phyloP scores from a whole-genome alignment of 2,113 vertebrate genomes.

The Oenanthe melanoleuca region DNA sequence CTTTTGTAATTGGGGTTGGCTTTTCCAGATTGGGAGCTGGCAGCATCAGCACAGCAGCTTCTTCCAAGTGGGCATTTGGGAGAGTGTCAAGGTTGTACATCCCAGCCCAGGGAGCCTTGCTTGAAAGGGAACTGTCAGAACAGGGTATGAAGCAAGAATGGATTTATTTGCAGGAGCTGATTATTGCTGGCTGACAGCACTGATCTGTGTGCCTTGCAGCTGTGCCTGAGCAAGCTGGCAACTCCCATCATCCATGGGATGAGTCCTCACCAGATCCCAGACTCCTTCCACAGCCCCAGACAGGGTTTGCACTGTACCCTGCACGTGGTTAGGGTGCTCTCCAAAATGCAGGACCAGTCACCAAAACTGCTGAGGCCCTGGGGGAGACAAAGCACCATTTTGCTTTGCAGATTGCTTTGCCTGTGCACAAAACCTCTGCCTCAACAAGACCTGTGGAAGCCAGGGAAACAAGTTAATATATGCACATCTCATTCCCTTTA shows the following conservation, averaged over 20 bases:
- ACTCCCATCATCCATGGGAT: neutral
- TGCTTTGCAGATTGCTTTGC: neutral
- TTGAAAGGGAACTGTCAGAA: neutral
- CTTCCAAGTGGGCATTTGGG: neutral
- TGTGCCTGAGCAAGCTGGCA: neutral
- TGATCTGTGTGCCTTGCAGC: neutral
- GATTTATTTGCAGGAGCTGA: neutral
- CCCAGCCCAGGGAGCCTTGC: neutral
- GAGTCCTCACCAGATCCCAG: neutral
- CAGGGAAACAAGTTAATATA: neutral
- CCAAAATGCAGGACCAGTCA: neutral
- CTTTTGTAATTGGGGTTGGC: neutral
- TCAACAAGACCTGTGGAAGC: neutral
- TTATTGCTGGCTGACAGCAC: neutral
- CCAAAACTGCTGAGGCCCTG: neutral
- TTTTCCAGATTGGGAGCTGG: neutral
- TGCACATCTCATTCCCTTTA: neutral
- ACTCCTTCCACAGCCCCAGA: neutral
- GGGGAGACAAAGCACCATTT: neutral
- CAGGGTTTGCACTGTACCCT: neutral
- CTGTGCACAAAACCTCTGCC: neutral
- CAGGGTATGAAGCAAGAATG: neutral
- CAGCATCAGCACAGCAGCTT: neutral
- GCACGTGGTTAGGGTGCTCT: no score
- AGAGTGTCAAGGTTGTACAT: neutral